These are phyloP conservation scores for Chymomyza fuscimana DNA, from an alignment of 2,888 invertebrate species.

Conservation along the genomic window DNA sequence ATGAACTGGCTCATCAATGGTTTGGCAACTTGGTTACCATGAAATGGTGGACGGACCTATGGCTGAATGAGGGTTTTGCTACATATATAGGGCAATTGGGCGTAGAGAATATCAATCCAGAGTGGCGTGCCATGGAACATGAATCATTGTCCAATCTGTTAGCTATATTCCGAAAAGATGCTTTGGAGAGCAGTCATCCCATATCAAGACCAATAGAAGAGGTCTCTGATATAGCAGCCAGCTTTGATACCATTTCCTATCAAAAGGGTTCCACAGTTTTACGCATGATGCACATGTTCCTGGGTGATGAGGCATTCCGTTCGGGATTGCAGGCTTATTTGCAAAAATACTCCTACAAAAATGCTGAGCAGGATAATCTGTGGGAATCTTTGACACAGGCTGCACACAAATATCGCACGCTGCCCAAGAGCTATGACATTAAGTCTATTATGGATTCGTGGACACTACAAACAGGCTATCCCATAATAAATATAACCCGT, in stretches of 20 bases:
- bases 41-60: constrained; percentile 91
- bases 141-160: constrained; percentile 82
- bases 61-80: constrained; percentile 90
- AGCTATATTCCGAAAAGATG: constrained; percentile 85
- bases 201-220: constrained; percentile 87
- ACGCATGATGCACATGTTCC: constrained; percentile 93
- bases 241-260: constrained; percentile 92
- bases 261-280: constrained; percentile 91
- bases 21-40: constrained; percentile 91
- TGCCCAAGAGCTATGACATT: constrained; percentile 83
- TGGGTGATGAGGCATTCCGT: constrained; percentile 88
- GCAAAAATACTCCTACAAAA: constrained; percentile 83
- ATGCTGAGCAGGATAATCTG: constrained; percentile 91
- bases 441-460: constrained; percentile 91
- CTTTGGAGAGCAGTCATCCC: constrained; percentile 89
- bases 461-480: constrained; percentile 92
- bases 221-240: constrained; percentile 88
- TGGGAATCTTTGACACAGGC: constrained; percentile 87
- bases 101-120: constrained; percentile 83
- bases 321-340: constrained; percentile 85
- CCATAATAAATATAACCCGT: constrained; percentile 85
- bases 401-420: constrained; percentile 80
- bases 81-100: constrained; percentile 85
- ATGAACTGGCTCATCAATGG: constrained; percentile 89
- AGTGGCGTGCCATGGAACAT: constrained; percentile 83